Base-by-base conservation (phyloP, 1,140 invertebrate species). In the Drosophila watanabei region DNA sequence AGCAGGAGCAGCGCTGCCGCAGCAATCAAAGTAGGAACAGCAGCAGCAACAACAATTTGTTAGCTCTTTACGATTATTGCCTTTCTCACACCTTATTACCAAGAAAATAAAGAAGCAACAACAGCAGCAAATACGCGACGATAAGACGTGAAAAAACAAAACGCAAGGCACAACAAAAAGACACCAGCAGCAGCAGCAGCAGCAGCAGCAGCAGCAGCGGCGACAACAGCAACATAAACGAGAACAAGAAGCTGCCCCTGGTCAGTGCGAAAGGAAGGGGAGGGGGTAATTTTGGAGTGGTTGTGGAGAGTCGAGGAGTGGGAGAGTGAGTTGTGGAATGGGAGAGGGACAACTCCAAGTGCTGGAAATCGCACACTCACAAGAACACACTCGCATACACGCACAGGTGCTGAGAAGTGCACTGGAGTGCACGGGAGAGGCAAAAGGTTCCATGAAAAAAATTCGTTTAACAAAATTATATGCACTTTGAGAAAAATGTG, bases 41-140 rank as follows among this genome's bases (percentile, higher is more conserved):
- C 70, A 76, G 45, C 75, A 59, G 70, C 77, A 79, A 80, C 84
- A 86, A 92, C 89, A 92, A 92, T 92, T 92, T 92, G 89, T 92
- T 92, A 79, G 82, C 82, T 89, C 89, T 92, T 92, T 92, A 92
- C 85, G 89, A 92, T 92, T 92, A 92, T 92, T 92, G 89, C 89
- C 90, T 92, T 92, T 92, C 89, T 92, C 89, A 89, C 89, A 92
- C 89, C 89, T 92, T 92, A 83, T 92, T 92, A 90, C 86, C 86
- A 86, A 82, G 86, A 90, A 90, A 86, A 90, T 90, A 90, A 90
- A 90, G 86, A 90, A 76, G 69, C 86, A 72, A 46, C 69, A 49
- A n/a, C 81, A 70, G 62, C 70, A 79, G 59, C 60, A 80, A 84
- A 82, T 79, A 79, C 58, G 52, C 83, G 70, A 69, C 77, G 81